phyloP scores from a whole-genome alignment of 1,140 invertebrate species.

The Andricus grossulariae region DNA sequence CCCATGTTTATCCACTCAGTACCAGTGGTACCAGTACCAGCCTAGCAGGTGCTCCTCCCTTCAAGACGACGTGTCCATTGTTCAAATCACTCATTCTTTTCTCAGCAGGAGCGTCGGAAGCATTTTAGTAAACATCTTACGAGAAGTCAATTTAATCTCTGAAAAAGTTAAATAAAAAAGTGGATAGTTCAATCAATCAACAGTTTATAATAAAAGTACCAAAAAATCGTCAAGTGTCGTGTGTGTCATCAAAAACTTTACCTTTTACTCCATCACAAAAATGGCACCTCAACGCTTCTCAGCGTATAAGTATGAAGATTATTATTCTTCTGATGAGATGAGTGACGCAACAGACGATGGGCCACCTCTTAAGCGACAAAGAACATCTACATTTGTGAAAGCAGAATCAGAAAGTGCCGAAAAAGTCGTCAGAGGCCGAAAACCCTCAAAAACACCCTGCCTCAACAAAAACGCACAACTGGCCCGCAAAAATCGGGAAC shows the following conservation, averaged over 20 bases:
- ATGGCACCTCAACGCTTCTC: neutral
- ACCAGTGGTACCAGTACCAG: no score
- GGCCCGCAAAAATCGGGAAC: conserved; percentile 78
- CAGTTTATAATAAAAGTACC: no score
- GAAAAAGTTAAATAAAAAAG: no score
- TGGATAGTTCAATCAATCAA: no score
- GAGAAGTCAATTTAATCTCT: no score
- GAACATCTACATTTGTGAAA: conserved; percentile 33
- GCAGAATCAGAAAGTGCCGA: neutral
- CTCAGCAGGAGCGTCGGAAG: no score
- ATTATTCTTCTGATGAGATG: neutral
- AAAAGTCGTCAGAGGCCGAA: conserved; percentile 52
- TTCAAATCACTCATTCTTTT: no score
- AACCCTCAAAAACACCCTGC: conserved; percentile 67
- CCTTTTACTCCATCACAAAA: neutral
- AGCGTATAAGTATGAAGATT: neutral
- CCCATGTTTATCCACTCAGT: no score
- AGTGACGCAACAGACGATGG: neutral
- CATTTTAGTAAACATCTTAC: no score
- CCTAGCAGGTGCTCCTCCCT: no score
- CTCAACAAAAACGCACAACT: conserved; percentile 76
- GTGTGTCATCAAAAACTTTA: neutral
- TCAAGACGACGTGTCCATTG: no score
- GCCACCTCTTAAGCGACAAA: conserved; percentile 28
- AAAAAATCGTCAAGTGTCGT: neutral